These are phyloP conservation scores for Hirtodrosophila confusa DNA, from an alignment of 2,888 invertebrate species.

Conservation along the genomic window DNA sequence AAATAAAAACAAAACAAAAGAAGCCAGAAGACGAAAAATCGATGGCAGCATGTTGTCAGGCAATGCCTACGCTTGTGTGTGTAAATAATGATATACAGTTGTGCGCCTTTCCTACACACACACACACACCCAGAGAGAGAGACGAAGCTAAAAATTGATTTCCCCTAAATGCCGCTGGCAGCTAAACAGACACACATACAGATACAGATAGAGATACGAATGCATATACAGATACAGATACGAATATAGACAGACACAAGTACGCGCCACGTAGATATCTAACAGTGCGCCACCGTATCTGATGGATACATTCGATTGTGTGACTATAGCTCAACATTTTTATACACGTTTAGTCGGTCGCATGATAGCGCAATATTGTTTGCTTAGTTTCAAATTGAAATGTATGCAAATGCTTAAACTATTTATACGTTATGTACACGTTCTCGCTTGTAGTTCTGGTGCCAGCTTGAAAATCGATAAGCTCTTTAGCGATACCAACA, in stretches of 20 bases:
- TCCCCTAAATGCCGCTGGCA: constrained; percentile 51
- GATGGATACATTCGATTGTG: constrained; percentile 54
- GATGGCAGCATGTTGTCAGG: constrained; percentile 67
- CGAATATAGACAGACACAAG: constrained; percentile 14
- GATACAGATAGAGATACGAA: constrained; percentile 19
- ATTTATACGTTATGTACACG: constrained; percentile 33
- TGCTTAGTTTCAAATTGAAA: constrained; percentile 40
- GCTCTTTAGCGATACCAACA: constrained; percentile 37
- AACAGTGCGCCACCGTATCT: constrained; percentile 53
- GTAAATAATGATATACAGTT: constrained; percentile 55
- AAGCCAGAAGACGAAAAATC: constrained; percentile 51
- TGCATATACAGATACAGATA: constrained; percentile 27
- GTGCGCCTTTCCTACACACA: constrained; percentile 47
- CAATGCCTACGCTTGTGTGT: constrained; percentile 37
- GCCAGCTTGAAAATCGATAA: constrained; percentile 65
- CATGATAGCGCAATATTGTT: constrained; percentile 24
- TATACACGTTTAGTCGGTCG: constrained; percentile 26
- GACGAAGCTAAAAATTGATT: constrained; percentile 65
- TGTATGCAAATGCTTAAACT: constrained; percentile 44
- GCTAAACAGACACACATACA: constrained; percentile 30
- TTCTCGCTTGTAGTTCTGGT: constrained; percentile 25
- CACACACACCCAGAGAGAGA: constrained; percentile 11
- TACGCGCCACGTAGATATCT: constrained; percentile 33
- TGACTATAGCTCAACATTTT: constrained; percentile 45
- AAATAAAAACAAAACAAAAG: constrained; percentile 19